Evolutionary conservation across 2,888 invertebrate species (phyloP).

Genomic region (Melikaiella ostensackeni): DNA sequence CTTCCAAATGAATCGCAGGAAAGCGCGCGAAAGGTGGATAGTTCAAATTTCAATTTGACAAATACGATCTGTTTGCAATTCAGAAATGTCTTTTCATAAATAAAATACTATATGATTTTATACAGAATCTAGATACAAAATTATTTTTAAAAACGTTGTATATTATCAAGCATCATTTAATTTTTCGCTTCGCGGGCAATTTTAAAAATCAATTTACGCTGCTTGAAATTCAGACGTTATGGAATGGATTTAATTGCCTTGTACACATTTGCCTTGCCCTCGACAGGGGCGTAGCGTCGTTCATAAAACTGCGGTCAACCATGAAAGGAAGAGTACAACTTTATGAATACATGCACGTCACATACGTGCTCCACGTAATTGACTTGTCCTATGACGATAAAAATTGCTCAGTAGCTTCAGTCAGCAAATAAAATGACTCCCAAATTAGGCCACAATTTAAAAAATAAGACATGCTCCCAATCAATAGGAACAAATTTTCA

Average conservation of each 20-base stretch:
- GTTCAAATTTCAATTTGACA: not conserved
- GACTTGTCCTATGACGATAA: not conserved
- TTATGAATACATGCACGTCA: constrained; percentile 5
- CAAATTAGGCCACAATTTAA: not conserved
- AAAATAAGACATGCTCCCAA: too few relatives aligned
- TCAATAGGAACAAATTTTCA: too few relatives aligned
- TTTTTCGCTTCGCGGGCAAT: not conserved
- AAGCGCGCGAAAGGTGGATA: not conserved
- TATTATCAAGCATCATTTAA: not conserved
- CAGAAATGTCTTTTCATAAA: not conserved
- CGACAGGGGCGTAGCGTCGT: constrained; percentile 42
- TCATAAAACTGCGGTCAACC: constrained; percentile 51
- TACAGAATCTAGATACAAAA: not conserved
- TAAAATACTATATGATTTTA: not conserved
- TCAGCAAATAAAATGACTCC: not conserved
- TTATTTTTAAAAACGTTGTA: not conserved
- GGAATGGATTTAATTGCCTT: constrained; percentile 5
- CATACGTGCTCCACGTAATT: constrained; percentile 8
- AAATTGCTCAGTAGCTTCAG: not conserved
- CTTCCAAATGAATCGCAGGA: too few relatives aligned
- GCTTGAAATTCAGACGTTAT: not conserved
- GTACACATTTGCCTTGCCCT: constrained; percentile 46
- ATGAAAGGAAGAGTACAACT: constrained; percentile 44
- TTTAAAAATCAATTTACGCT: not conserved
- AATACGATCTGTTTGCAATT: not conserved